Conservation (phyloP, 1,140 invertebrate genomes). For the Anastrepha ludens region DNA sequence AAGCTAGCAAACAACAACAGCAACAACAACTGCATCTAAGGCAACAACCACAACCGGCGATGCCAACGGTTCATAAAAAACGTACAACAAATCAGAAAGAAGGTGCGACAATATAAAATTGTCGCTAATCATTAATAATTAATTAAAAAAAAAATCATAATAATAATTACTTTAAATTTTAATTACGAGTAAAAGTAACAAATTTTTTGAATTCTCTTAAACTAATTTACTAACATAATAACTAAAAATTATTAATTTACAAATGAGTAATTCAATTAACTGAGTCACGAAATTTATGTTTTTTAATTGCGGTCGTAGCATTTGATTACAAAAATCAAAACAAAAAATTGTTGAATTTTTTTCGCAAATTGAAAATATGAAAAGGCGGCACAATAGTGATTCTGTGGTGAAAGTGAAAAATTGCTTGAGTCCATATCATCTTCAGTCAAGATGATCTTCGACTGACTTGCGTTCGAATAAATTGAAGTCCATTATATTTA, state of each 20-base stretch:
- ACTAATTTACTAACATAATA: constrained; percentile 38
- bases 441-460: no score
- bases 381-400: no score
- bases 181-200: constrained; percentile 57
- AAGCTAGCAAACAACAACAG: constrained; percentile 80
- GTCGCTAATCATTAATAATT: constrained; percentile 69
- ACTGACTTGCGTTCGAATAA: no score
- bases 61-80: constrained; percentile 76
- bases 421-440: neutral
- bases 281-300: neutral
- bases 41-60: constrained; percentile 69
- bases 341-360: neutral
- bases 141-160: constrained; percentile 56
- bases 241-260: neutral
- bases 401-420: neutral
- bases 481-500: no score
- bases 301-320: no score
- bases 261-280: neutral
- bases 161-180: constrained; percentile 57
- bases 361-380: neutral
- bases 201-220: constrained; percentile 25
- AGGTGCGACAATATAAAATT: constrained; percentile 74
- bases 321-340: neutral
- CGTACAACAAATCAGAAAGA: constrained; percentile 75
- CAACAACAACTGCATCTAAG: constrained; percentile 73